Conservation (phyloP, 2,797 vertebrate genomes). For the Bradypus variegatus region DNA sequence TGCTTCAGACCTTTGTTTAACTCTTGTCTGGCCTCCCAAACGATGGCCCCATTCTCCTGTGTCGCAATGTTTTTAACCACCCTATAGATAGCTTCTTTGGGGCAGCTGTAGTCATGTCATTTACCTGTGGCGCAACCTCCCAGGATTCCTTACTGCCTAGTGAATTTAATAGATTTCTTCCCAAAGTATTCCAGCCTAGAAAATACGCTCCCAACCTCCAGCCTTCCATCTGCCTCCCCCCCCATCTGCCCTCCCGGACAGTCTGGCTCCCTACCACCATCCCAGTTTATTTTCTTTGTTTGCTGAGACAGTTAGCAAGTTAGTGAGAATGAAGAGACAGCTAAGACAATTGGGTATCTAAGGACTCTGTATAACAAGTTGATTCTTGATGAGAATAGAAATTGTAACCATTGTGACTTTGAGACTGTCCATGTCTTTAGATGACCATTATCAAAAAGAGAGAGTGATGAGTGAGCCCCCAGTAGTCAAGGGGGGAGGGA, state of each 20-base stretch:
- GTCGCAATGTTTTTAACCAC: neutral
- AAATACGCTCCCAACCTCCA: neutral
- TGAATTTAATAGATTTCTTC: neutral
- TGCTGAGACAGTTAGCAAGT: neutral
- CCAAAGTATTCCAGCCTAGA: neutral
- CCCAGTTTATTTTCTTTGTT: neutral
- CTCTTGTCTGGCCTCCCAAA: neutral
- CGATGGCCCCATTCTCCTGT: neutral
- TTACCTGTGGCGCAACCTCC: neutral
- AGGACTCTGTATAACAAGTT: neutral
- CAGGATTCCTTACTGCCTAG: neutral
- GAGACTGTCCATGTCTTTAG: neutral
- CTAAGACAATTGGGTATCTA: neutral
- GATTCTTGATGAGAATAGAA: constrained; percentile 30
- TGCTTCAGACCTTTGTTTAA: neutral
- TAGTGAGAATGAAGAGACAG: neutral
- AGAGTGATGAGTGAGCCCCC: neutral
- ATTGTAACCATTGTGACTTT: neutral
- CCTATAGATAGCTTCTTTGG: neutral
- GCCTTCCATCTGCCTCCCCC: neutral
- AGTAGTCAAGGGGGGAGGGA: neutral
- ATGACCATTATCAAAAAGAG: neutral
- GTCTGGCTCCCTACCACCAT: neutral
- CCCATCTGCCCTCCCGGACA: neutral
- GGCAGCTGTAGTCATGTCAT: neutral